These are phyloP conservation scores for Trichopria drosophilae DNA, from an alignment of 2,888 invertebrate genomes.

Conservation along the genomic window DNA sequence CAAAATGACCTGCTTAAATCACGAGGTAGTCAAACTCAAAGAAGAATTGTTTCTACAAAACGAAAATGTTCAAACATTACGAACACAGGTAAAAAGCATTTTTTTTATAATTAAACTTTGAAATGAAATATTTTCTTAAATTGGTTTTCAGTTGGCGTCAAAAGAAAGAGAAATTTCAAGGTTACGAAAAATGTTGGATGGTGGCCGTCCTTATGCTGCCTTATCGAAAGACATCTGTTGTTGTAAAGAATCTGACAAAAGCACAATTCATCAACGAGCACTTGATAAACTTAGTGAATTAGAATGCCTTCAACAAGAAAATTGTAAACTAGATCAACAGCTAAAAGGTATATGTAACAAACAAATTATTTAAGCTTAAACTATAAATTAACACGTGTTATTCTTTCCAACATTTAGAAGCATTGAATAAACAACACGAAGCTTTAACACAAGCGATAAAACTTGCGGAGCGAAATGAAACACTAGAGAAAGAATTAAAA, in stretches of 20 bases:
- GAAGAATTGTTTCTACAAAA: conserved; percentile 49
- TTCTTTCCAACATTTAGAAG: too few species aligned
- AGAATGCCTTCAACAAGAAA: conserved; percentile 65
- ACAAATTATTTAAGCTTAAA: too few species aligned
- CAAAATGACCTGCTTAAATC: conserved; percentile 51
- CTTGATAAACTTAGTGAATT: conserved; percentile 57
- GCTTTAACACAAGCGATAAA: conserved; percentile 76
- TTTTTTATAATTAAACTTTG: background rate
- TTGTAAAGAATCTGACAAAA: conserved; percentile 62
- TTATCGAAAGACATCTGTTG: conserved; percentile 70
- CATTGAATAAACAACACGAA: conserved; percentile 73
- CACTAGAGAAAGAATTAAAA: conserved; percentile 70
- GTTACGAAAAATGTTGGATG: conserved; percentile 70
- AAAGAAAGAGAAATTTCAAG: conserved; percentile 73
- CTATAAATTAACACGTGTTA: too few species aligned
- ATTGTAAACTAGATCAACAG: conserved; percentile 63
- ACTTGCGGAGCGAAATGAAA: conserved; percentile 74
- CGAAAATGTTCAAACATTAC: conserved; percentile 48
- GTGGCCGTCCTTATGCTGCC: conserved; percentile 69
- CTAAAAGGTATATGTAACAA: conserved; percentile 59
- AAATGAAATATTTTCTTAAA: background rate
- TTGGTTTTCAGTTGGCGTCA: conserved; percentile 43
- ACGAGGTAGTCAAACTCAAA: conserved; percentile 53
- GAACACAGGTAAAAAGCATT: conserved; percentile 50
- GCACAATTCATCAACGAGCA: too few species aligned